phyloP scores from a whole-genome alignment of 2,888 invertebrate genomes.

The Chrysolina americana region DNA sequence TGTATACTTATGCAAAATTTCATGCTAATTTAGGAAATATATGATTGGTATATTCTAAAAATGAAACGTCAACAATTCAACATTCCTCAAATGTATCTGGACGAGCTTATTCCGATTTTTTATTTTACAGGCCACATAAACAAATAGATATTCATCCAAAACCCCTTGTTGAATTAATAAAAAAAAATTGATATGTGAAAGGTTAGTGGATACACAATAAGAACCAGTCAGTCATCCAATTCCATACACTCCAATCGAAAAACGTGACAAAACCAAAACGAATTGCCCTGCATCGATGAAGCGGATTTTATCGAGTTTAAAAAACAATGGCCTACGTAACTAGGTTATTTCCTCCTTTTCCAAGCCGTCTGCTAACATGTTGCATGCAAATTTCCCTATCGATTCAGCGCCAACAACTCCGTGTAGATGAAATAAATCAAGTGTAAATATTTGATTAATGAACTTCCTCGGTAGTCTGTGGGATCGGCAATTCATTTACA shows the following conservation, averaged over 20 bases:
- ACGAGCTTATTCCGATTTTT: no score
- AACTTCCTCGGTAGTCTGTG: background rate
- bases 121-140: no score
- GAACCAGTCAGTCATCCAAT: background rate
- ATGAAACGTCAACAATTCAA: no score
- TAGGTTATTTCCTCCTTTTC: constrained; percentile 11
- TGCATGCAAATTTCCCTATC: background rate
- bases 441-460: constrained; percentile 28
- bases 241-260: background rate
- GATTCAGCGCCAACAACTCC: background rate
- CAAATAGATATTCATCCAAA: no score
- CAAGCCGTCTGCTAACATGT: background rate
- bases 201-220: no score
- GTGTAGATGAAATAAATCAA: background rate
- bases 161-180: no score
- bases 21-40: no score
- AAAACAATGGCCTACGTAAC: background rate
- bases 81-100: no score
- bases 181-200: no score
- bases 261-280: background rate
- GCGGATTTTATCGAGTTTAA: constrained; percentile 17
- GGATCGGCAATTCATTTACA: background rate
- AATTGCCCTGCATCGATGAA: background rate
- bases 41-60: no score
- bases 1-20: no score